Evolutionary conservation across 92 coral and sea anemone genomes (phyloP).

Genomic region (Epizoanthus scotinus): DNA sequence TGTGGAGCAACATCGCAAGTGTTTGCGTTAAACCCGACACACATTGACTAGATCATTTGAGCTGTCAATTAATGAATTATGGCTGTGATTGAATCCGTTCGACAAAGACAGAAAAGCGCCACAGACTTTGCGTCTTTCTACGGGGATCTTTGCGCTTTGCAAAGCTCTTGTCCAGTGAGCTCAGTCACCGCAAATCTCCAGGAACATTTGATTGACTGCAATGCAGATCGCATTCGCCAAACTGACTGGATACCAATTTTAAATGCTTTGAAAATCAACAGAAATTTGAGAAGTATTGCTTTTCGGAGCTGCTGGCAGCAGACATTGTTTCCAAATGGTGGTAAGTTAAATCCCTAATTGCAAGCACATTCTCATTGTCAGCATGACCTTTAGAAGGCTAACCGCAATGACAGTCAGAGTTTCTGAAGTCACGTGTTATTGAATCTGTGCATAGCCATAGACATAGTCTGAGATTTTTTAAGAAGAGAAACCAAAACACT

Average conservation of each 20-base stretch:
- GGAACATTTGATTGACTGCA: conserved; percentile 85
- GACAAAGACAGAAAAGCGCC: conserved; percentile 87
- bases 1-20: neutral
- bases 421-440: no score
- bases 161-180: conserved; percentile 93
- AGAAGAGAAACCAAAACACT: no score
- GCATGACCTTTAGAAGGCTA: no score
- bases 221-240: conserved; percentile 90
- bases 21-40: neutral
- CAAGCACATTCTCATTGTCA: neutral
- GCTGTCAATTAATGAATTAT: conserved; percentile 18
- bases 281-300: conserved; percentile 71
- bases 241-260: conserved; percentile 94
- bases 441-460: no score
- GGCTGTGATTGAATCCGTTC: conserved; percentile 97
- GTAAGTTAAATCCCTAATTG: conserved; percentile 18
- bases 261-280: conserved; percentile 89
- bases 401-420: no score
- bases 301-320: conserved; percentile 98
- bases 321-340: conserved; percentile 78
- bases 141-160: conserved; percentile 94
- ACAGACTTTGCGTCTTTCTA: conserved; percentile 85
- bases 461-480: no score
- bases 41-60: neutral
- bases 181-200: conserved; percentile 88